phyloP scores from a whole-genome alignment of 2,888 invertebrate species.

The Cremastobaeus sp. region DNA sequence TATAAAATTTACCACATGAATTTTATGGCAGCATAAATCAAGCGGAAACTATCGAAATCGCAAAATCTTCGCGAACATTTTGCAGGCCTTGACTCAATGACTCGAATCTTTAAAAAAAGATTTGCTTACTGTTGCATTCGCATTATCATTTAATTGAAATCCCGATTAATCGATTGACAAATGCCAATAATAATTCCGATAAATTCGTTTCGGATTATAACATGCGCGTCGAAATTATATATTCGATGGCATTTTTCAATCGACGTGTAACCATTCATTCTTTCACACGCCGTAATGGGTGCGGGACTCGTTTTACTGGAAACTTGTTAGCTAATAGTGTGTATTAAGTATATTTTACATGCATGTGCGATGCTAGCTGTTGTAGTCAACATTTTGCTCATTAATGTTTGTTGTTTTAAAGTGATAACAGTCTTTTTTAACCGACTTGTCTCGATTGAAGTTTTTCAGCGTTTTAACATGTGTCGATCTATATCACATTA shows the following conservation, averaged over 20 bases:
- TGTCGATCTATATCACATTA: conserved; percentile 40
- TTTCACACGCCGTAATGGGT: conserved; percentile 25
- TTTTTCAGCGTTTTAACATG: conserved; percentile 37
- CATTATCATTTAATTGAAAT: conserved; percentile 1
- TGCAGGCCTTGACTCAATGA: too few relatives aligned
- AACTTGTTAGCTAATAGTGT: conserved; percentile 36
- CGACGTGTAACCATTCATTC: conserved; percentile 4
- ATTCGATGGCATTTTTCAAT: conserved; percentile 36
- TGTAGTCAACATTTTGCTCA: conserved; percentile 19
- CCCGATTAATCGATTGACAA: conserved; percentile 24
- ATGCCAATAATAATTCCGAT: conserved; percentile 26
- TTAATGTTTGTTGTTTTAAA: conserved; percentile 35
- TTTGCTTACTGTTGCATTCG: too few relatives aligned
- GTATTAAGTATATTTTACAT: conserved; percentile 47
- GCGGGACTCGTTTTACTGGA: conserved; percentile 45
- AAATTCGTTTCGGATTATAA: conserved; percentile 34
- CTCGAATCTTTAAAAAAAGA: too few relatives aligned
- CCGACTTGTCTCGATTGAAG: conserved; percentile 25
- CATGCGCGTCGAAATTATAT: conserved; percentile 23
- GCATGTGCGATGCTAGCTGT: conserved; percentile 16
- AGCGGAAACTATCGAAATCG: too few relatives aligned
- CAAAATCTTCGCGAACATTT: too few relatives aligned
- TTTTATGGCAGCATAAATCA: too few relatives aligned
- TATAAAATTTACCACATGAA: too few relatives aligned
- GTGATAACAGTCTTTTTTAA: conserved; percentile 21